phyloP scores from a whole-genome alignment of 2,797 vertebrate genomes.

The Lagocephalus sceleratus region DNA sequence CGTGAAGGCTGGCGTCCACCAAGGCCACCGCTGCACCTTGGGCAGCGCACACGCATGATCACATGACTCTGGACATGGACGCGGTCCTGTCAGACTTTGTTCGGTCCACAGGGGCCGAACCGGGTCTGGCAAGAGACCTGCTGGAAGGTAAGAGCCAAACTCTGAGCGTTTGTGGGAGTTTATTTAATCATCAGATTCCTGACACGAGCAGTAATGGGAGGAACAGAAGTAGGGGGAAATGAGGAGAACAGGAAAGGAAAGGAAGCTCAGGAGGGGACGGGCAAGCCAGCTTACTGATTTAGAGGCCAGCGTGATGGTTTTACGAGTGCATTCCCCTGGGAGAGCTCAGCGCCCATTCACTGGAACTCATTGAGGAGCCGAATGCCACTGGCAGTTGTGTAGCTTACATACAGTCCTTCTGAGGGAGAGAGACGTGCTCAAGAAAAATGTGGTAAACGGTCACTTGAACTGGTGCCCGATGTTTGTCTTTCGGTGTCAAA shows the following conservation, averaged over 20 bases:
- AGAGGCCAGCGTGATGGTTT: slow-evolving; percentile 66
- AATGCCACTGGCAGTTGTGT: slow-evolving; percentile 57
- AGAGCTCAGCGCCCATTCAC: slow-evolving; percentile 70
- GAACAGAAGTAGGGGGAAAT: slow-evolving; percentile 26
- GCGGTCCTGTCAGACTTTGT: slow-evolving; percentile 99
- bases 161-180: slow-evolving; percentile 2
- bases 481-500: slow-evolving; percentile 4
- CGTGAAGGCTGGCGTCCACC: slow-evolving; percentile 84
- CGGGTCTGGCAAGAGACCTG: slow-evolving; percentile 99
- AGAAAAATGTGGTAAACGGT: slow-evolving; percentile 26
- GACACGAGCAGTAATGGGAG: slow-evolving; percentile 1
- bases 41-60: slow-evolving; percentile 92
- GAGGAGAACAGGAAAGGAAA: slow-evolving; percentile 25
- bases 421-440: slow-evolving; percentile 8
- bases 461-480: slow-evolving; percentile 12
- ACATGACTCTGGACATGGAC: slow-evolving; percentile 99
- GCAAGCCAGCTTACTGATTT: slow-evolving; percentile 62
- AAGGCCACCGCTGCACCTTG: slow-evolving; percentile 86
- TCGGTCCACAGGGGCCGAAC: slow-evolving; percentile 99
- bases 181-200: slow-evolving; percentile 10
- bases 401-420: slow-evolving; percentile 40
- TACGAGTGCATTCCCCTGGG: slow-evolving; percentile 63
- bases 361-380: slow-evolving; percentile 68
- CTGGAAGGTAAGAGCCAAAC: slow-evolving; percentile 87
- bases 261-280: slow-evolving; percentile 31